These are phyloP conservation scores for Bemisia tabaci DNA, from an alignment of 1,140 invertebrate species.

Conservation along the genomic window DNA sequence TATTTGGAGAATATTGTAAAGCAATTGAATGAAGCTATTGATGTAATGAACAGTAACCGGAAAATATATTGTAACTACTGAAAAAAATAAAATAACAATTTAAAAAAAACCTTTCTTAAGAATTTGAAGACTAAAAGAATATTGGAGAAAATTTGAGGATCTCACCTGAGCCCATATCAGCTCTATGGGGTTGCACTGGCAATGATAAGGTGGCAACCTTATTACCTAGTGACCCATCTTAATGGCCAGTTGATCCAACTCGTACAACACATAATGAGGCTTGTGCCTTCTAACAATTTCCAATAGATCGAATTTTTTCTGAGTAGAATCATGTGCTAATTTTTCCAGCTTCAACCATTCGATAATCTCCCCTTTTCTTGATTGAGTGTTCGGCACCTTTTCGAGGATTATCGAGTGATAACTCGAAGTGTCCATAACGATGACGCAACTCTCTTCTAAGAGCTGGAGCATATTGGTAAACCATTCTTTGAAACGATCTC, in stretches of 20 bases:
- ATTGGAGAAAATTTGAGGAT: too few species aligned
- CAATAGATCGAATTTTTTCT: slow-evolving; percentile 9
- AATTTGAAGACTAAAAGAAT: too few species aligned
- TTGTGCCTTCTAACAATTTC: slow-evolving; percentile 8
- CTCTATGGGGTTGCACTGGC: slow-evolving; percentile 12
- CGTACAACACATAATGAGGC: slow-evolving; percentile 4
- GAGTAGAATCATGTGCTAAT: background rate
- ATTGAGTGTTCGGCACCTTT: slow-evolving; percentile 1
- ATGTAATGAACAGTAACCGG: too few species aligned
- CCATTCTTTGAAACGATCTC: slow-evolving; percentile 1
- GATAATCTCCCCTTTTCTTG: slow-evolving; percentile 14
- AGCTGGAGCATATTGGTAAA: slow-evolving; percentile 10
- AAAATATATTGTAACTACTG: too few species aligned
- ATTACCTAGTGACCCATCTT: slow-evolving; percentile 13
- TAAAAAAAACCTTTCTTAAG: too few species aligned
- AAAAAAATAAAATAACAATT: too few species aligned
- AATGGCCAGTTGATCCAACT: slow-evolving; percentile 9
- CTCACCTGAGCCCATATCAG: background rate
- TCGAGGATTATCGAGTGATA: slow-evolving; percentile 16
- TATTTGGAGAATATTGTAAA: too few species aligned
- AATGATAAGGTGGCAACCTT: slow-evolving; percentile 18
- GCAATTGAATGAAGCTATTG: too few species aligned
- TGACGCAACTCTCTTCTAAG: slow-evolving; percentile 10
- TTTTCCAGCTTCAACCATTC: slow-evolving; percentile 13
- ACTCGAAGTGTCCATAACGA: slow-evolving; percentile 20